A percentile compares a stretch with the other conserved stretches of the same genome.
Evolutionary conservation across 2,797 vertebrate genomes (phyloP).

Genomic region (Anabas testudineus): DNA sequence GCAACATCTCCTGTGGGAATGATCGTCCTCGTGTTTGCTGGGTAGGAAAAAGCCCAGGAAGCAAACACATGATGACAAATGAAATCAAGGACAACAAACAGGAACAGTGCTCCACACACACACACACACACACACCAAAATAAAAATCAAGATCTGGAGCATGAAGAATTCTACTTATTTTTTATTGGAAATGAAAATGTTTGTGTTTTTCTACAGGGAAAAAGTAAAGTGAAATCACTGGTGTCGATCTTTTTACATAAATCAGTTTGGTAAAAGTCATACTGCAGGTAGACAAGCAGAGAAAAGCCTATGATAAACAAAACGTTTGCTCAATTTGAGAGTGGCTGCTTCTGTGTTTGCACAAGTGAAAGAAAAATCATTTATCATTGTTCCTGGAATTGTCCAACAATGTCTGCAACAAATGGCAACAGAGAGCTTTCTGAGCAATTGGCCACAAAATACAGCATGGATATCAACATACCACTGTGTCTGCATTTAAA

Average conservation of each 20-base stretch:
- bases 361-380: conserved; percentile 14
- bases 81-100: conserved; percentile 46
- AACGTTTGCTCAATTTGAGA: conserved; percentile 21
- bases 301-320: conserved; percentile 7
- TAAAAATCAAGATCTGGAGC: background rate
- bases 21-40: conserved; percentile 55
- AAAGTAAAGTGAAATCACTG: background rate
- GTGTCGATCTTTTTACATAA: too few species aligned
- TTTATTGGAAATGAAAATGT: background rate
- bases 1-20: conserved; percentile 69
- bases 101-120: background rate
- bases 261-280: conserved; percentile 3
- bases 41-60: conserved; percentile 53
- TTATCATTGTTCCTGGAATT: background rate
- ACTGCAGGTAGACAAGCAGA: background rate
- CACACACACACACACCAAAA: background rate
- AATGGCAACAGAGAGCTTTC: conserved; percentile 12
- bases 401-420: conserved; percentile 19
- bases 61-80: conserved; percentile 56
- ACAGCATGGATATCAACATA: conserved; percentile 3
- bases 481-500: conserved; percentile 11
- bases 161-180: background rate
- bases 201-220: background rate
- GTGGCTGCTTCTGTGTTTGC: conserved; percentile 19
- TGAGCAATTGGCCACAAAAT: conserved; percentile 5